phyloP scores from a whole-genome alignment of 2,797 vertebrate species.

The Aythya fuligula region DNA sequence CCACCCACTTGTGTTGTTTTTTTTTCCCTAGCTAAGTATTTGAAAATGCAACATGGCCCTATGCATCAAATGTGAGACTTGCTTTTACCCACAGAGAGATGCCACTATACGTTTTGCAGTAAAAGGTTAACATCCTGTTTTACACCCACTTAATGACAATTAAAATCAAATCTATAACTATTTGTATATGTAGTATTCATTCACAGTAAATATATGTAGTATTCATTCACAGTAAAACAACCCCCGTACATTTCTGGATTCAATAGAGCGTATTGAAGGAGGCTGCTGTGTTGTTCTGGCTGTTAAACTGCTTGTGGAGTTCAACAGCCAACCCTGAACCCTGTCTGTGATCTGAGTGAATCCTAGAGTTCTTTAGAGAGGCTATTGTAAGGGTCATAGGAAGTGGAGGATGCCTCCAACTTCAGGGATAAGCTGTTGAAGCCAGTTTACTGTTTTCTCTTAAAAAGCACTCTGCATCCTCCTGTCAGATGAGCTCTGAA shows the following conservation, averaged over 20 bases:
- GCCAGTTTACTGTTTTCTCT: not conserved
- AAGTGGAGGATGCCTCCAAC: not conserved
- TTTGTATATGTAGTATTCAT: not conserved
- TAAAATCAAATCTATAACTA: constrained; percentile 60
- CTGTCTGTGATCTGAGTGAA: not conserved
- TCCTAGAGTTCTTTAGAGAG: not conserved
- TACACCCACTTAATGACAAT: constrained; percentile 39
- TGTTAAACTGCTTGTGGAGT: not conserved
- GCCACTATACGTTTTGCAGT: not conserved
- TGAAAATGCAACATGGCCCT: constrained; percentile 54
- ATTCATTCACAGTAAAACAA: constrained; percentile 13
- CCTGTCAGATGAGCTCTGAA: not conserved
- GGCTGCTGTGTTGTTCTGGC: constrained; percentile 56
- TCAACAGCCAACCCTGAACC: constrained; percentile 12
- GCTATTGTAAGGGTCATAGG: not conserved
- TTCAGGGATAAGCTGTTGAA: not conserved
- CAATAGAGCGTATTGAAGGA: constrained; percentile 43
- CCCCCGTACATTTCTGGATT: constrained; percentile 42
- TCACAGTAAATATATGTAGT: not conserved
- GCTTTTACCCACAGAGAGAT: not conserved
- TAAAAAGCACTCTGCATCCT: not conserved
- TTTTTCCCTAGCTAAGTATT: not conserved
- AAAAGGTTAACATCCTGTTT: constrained; percentile 47
- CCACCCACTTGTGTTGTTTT: not conserved
- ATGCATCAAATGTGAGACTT: constrained; percentile 37